phyloP scores from a whole-genome alignment of 2,113 vertebrate genomes.

The Elaphurus davidianus region DNA sequence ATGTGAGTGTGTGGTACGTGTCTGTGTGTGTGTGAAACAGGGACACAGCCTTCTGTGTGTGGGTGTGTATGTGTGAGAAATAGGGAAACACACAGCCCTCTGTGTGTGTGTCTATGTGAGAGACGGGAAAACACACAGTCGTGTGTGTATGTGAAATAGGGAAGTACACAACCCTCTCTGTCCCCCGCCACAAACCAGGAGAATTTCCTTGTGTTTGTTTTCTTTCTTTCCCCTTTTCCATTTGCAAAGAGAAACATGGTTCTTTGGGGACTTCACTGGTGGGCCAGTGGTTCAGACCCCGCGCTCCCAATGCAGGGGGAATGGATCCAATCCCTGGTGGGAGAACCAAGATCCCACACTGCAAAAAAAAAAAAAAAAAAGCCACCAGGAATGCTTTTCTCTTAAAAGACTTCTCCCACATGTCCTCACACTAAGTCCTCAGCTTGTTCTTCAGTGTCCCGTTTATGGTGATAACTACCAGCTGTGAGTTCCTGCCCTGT shows the following conservation, averaged over 20 bases:
- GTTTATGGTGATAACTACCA: background rate
- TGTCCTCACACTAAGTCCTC: background rate
- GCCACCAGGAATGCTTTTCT: background rate
- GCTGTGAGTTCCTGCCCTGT: background rate
- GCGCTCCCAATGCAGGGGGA: background rate
- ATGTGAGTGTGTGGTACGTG: background rate
- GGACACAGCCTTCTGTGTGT: background rate
- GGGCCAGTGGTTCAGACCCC: background rate
- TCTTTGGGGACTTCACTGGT: background rate
- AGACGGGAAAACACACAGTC: no score
- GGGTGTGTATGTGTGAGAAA: no score
- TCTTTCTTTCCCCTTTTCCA: background rate
- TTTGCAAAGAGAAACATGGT: background rate
- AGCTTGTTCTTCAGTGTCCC: background rate
- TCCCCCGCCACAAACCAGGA: background rate
- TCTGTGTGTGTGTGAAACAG: background rate
- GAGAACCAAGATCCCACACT: background rate
- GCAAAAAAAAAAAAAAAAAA: background rate
- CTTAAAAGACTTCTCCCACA: background rate
- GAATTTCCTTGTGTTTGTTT: background rate
- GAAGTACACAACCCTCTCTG: background rate
- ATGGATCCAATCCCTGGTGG: background rate
- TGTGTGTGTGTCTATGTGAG: background rate
- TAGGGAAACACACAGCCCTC: background rate
- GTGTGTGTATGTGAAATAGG: background rate